Evolutionary conservation across 2,113 vertebrate species (phyloP), one percentile per base, ranked within the genome.

Genomic region (Hyla sarda): DNA sequence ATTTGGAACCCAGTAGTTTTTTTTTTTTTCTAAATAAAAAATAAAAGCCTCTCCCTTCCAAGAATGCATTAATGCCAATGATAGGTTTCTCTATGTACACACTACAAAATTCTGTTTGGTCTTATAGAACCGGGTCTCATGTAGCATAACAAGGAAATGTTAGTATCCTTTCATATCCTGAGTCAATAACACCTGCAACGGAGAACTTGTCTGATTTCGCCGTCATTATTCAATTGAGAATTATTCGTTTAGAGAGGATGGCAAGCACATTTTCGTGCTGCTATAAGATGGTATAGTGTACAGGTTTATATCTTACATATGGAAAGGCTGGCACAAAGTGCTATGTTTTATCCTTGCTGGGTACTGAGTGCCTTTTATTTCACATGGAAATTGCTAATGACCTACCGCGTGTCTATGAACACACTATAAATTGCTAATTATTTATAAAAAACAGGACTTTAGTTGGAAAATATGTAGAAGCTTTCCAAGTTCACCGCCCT

Each of bases 401-500:
- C 52, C 74, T 60, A 28, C 67, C 73, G 67, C 65, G 50, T 74
- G 50, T 82, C 75, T 74, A 74, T 62, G 85, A 86, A 86, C 50
- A 86, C 85, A 82, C 78, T 77, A 82, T 82, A 86, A 86, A 82
- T 86, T 74, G 85, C 62, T 86, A 86, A 86, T 86, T 86, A 86
- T 86, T 86, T 86, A 81, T 86, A 82, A 82, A 86, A 86, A 52
- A 73, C 77, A 60, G 77, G 23, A 56, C 50, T 86, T 86, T 77
- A 82, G 85, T 74, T 86, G 85, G 85, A 86, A 86, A 86, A 73
- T 86, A 86, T 86, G 85, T 30, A 73, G 50, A 54, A 86, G 84
- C 85, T 47, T 86, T 86, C 84, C 85, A 86, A 86, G 85, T 73
- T 82, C 69, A 62, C 62, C 69, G 50, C 85, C 78, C 54, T 86